Evolutionary conservation across 2,797 vertebrate genomes (phyloP), one percentile per base, ranked within the genome.

Genomic region (Syncerus caffer): DNA sequence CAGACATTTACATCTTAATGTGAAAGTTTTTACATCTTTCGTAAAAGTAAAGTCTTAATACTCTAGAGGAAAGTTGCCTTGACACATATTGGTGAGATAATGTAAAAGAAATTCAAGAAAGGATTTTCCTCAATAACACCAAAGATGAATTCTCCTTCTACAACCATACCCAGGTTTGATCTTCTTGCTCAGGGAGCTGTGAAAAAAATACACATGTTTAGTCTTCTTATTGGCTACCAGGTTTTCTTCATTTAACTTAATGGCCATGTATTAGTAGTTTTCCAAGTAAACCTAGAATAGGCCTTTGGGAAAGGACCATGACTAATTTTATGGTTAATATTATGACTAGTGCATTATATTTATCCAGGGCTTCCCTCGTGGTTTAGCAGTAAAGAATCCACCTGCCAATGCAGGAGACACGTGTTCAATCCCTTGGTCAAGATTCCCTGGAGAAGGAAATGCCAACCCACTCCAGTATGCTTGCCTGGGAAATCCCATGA

Each of bases 261-360:
- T 71, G 34, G 34, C 64, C 15, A n/a, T 45, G 19, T 64, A 19
- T 34, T 50, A 38, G 23, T 89, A 67, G n/a, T 86, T 58, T 93
- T 92, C 34, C 84, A 92, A 64, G 50, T 47, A 96, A 88, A 91
- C 12, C 7, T 57, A 79, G 82, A 89, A 29, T 76, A 91, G 19
- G 31, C 60, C 47, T 95, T 96, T 88, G 76, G 34, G 55, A 93
- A 96, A 94, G 62, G 25, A 85, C 1, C 29, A 88, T 90, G 50
- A 92, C 34, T 67, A 89, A 85, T 90, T 89, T 92, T 96, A 88
- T 88, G 38, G 79, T 96, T 95, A 87, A 85, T 93, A 7, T 93
- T 92, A 60, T 45, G 74, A 57, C 58, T 85, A 82, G 64, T 80
- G 51, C 31, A 74, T 94, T 95, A 45, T n/a, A 95, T 34, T 45